Evolutionary conservation across 2,888 invertebrate genomes (phyloP), one percentile per base, ranked within the genome.

Genomic region (Ryuthela nishihirai): DNA sequence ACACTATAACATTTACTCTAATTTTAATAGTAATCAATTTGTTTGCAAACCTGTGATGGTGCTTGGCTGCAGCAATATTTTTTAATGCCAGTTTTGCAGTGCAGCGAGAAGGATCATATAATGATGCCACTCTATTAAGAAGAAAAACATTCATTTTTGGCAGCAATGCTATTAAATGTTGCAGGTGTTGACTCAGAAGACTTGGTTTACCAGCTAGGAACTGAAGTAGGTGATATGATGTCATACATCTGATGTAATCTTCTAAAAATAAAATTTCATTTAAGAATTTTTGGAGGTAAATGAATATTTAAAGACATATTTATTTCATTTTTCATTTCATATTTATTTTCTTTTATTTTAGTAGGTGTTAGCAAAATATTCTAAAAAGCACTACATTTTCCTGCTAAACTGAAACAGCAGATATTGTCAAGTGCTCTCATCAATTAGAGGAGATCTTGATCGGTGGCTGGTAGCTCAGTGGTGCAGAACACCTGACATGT

Each of bases 61-160:
- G 36, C 21, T 42, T 50, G 6, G 56, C 39, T 15, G 48, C 41
- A 18, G 50, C 36, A 26, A 61, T 44, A 32, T 49, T 55, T 41
- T 47, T 38, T 26, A 62, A 52, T 21, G 41, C 46, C 32, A 62
- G 45, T 20, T 59, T 58, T n/a, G 68, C 59, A n/a, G 56, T 56
- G 38, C 81, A 79, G 67, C 79, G 80, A 62, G 82, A 82, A 47
- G 83, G 83, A 73, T 84, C 82, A 66, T 83, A 79, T 48, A 82
- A 76, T 35, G 75, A 71, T 3, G 79, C 78, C 60, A 83, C 72
- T 67, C 80, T 74, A 70, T 68, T 55, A 39, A 75, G 66, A 5
- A 63, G 56, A 25, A 65, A 32, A 45, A 62, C 54, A 20, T 68
- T 60, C 29, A 75, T 65, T 23, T 68, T 63, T 23, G 69, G 66